These are phyloP conservation scores for Polietes domitor DNA, from an alignment of 2,888 invertebrate species.

Conservation along the genomic window DNA sequence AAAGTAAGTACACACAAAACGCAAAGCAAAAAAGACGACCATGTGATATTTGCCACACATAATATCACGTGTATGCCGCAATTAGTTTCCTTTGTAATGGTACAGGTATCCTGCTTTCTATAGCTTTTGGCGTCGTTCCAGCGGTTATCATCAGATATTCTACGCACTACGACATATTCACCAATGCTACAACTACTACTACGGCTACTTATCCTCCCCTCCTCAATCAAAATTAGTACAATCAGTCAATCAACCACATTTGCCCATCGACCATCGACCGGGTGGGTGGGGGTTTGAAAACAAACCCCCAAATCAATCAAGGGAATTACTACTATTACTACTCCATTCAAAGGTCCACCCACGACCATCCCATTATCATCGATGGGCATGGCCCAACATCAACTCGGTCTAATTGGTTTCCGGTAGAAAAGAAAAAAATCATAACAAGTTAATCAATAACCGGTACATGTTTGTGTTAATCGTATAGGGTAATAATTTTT, in stretches of 20 bases:
- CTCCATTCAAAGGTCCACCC: too few species aligned
- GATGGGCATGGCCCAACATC: too few species aligned
- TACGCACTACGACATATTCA: constrained; percentile 19
- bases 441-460: too few species aligned
- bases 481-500: too few species aligned
- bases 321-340: too few species aligned
- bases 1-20: constrained; percentile 11
- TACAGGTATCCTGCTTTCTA: constrained; percentile 28
- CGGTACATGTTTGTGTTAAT: too few species aligned
- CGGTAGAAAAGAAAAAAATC: neutral
- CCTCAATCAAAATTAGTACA: neutral
- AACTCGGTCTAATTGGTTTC: constrained; percentile 9
- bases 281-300: too few species aligned
- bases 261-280: neutral
- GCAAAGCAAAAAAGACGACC: constrained; percentile 5
- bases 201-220: neutral
- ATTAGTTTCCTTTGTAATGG: constrained; percentile 19
- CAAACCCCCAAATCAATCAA: too few species aligned
- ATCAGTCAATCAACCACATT: neutral
- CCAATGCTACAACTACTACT: neutral
- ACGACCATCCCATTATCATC: too few species aligned
- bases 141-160: constrained; percentile 25
- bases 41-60: constrained; percentile 12
- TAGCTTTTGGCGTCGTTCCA: constrained; percentile 28
- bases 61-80: constrained; percentile 24